Evolutionary conservation across 2,113 vertebrate genomes (phyloP), one percentile per base, ranked within the genome.

Genomic region (Nestor notabilis): DNA sequence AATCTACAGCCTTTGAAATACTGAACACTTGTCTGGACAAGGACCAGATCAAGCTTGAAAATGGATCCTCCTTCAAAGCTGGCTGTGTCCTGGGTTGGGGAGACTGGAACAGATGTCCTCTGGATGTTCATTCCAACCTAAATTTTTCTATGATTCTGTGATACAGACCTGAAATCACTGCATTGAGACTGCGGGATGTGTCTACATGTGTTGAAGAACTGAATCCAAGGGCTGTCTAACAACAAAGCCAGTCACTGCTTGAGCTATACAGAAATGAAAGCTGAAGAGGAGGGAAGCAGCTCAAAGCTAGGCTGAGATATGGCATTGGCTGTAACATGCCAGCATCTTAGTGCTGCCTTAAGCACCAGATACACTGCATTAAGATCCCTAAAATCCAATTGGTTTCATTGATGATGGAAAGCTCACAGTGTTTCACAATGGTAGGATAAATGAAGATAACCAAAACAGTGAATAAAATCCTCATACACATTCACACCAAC

Each of bases 311-410:
- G 37, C 35, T 70, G 41, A 33, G 35, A 29, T 8, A 15, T 3
- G 10, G 5, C 3, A 7, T 6, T 37, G 29, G 27, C 37, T 46
- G 6, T 7, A 21, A 16, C 5, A 7, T 1, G 9, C 9, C 23
- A 60, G 5, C 11, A 33, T 25, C 18, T 19, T 14, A 33, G 14
- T 4, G 0, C 37, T 44, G 20, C 23, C 19, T 27, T 81, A n/a
- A 50, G 27, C 6, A 7, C 12, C 52, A 83, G 28, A 41, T 12
- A 20, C 6, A 39, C 20, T 75, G 35, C 24, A 18, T 3, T 21
- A 69, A 64, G 28, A 64, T 7, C 53, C 78, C 83, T 17, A 41
- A 75, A 79, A 11, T 43, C 21, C 56, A 47, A 0, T 3, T 49
- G 14, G 2, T 31, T 66, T 66, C 5, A 19, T 0, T 24, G 20